Evolutionary conservation across 2,888 invertebrate species (phyloP), one percentile per base, ranked within the genome.

Genomic region (Drosophila mercatorum): DNA sequence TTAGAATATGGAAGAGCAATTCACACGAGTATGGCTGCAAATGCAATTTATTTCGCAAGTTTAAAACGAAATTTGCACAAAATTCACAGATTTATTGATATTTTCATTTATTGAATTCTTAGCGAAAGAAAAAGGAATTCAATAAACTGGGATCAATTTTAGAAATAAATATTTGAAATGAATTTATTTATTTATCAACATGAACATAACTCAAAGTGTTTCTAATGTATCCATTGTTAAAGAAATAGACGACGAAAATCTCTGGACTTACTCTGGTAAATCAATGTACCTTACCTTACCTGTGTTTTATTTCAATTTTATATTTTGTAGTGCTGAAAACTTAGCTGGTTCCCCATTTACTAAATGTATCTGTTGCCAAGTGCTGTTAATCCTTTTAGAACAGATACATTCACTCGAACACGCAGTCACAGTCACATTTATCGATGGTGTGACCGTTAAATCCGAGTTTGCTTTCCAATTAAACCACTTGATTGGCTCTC

Each of bases 381-480:
- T 61, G 70, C 40, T 55, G 38, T 31, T 60, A 77, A 78, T 72
- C 67, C 72, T 55, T 75, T 67, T 55, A 51, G 51, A 59, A 69
- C 41, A 34, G 56, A 56, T 36, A 14, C 67, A 44, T 44, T 17
- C 53, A 28, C n/a, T 10, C 41, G 36, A 1, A 28, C 49, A 49
- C 31, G 57, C 46, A 56, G 55, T 69, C 58, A 44, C 28, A 22
- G 7, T 51, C 60, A 41, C 74, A 73, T 70, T 84, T 68, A 66
- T 72, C 77, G 80, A 85, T 88, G 85, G 68, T 64, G 79, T 67
- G 78, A 67, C 75, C 85, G 80, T 89, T 89, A 82, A 89, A 82
- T 85, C 73, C 73, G 78, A 88, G 88, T 85, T 85, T 85, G 84
- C 75, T 88, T 88, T 89, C 83, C 90, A 85, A 85, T 89, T 89